phyloP scores from a whole-genome alignment of 2,888 invertebrate species.

The Liodrosophila aerea region DNA sequence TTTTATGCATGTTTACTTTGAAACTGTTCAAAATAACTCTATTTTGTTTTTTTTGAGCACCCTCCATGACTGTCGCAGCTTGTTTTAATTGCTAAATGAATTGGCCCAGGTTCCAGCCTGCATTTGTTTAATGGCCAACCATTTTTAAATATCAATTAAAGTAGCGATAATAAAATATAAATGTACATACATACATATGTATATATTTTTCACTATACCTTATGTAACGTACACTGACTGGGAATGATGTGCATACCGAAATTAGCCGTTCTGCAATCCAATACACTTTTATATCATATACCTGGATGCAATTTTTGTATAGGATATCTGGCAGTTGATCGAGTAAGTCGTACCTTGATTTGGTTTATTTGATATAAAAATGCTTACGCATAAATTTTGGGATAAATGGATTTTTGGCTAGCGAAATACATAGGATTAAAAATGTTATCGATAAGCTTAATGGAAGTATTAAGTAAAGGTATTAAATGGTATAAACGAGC shows the following conservation, averaged over 20 bases:
- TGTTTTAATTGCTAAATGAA: slow-evolving; percentile 79
- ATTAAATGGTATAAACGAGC: slow-evolving; percentile 20
- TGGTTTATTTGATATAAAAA: slow-evolving; percentile 41
- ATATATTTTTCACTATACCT: not conserved
- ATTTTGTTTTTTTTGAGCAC: slow-evolving; percentile 31
- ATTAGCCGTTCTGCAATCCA: not conserved
- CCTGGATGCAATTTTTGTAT: too few relatives aligned
- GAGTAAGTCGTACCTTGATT: too few relatives aligned
- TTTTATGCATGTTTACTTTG: slow-evolving; percentile 53
- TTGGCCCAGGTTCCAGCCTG: slow-evolving; percentile 44
- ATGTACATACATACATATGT: not conserved
- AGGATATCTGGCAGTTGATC: slow-evolving; percentile 1
- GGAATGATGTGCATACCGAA: too few relatives aligned
- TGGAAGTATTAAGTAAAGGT: slow-evolving; percentile 36
- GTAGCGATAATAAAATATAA: slow-evolving; percentile 57
- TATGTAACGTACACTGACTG: too few relatives aligned
- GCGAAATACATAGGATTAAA: slow-evolving; percentile 28
- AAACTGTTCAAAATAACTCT: too few relatives aligned
- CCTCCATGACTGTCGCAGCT: slow-evolving; percentile 64
- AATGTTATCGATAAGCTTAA: slow-evolving; percentile 31
- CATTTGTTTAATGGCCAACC: slow-evolving; percentile 68
- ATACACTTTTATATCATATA: too few relatives aligned
- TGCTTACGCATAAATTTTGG: slow-evolving; percentile 56
- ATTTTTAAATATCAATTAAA: slow-evolving; percentile 78
- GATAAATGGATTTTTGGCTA: slow-evolving; percentile 57